Percentiles rank a stretch among this genome's conserved stretches.
These are phyloP conservation scores for Anas georgica DNA, from an alignment of 2,797 vertebrate genomes.

Conservation along the genomic window DNA sequence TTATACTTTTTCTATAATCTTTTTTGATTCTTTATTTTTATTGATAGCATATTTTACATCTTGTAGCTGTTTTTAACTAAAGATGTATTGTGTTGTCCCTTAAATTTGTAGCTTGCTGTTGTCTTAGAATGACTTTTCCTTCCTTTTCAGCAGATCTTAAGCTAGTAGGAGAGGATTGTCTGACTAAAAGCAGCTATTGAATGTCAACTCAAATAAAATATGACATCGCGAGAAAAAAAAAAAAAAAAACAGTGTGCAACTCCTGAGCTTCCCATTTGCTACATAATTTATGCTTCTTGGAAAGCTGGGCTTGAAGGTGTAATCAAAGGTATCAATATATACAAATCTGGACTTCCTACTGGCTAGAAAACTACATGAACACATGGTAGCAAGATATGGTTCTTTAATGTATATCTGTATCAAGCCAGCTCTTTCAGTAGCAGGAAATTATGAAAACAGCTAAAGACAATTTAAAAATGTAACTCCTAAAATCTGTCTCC, in stretches of 20 bases:
- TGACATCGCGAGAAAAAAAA: neutral
- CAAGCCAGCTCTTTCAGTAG: conserved; percentile 14
- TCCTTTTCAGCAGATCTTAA: neutral
- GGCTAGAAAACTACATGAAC: neutral
- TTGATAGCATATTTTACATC: neutral
- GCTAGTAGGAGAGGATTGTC: neutral
- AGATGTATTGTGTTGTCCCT: neutral
- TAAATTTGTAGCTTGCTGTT: neutral
- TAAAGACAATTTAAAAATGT: conserved; percentile 56
- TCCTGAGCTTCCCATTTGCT: neutral
- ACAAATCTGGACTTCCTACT: conserved; percentile 5
- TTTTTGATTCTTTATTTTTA: neutral
- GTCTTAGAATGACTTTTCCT: neutral
- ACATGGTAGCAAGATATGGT: neutral
- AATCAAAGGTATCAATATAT: conserved; percentile 11
- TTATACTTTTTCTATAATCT: neutral
- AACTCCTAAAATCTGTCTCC: conserved; percentile 58
- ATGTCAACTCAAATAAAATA: conserved; percentile 21
- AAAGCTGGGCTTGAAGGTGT: conserved; percentile 1
- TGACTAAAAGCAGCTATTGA: neutral
- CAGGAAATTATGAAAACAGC: conserved; percentile 41
- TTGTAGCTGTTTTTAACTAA: neutral
- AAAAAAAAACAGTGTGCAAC: neutral
- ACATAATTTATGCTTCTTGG: conserved; percentile 31
- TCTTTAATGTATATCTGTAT: neutral